Conservation (phyloP, 1,140 invertebrate species). For the Sesamia nonagrioides region DNA sequence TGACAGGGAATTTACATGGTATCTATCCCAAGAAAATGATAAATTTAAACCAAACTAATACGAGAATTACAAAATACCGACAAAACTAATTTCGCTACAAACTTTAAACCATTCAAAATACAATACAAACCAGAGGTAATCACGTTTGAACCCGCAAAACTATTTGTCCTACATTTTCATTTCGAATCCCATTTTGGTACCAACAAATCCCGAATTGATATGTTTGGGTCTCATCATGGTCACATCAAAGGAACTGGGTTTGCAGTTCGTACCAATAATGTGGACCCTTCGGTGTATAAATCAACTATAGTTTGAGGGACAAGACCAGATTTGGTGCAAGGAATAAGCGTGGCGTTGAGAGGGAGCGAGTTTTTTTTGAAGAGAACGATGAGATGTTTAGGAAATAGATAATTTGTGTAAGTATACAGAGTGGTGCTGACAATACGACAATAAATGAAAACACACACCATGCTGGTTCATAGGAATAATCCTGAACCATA, state of each 20-base stretch:
- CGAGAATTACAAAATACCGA: neutral
- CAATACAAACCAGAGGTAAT: constrained; percentile 28
- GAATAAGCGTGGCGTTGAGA: constrained; percentile 6
- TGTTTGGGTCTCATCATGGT: constrained; percentile 68
- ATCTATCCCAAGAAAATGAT: too few relatives aligned
- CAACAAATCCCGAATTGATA: constrained; percentile 74
- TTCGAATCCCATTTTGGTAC: constrained; percentile 6
- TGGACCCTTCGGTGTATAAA: constrained; percentile 74
- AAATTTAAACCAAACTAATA: neutral
- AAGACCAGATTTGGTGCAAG: neutral
- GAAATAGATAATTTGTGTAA: too few relatives aligned
- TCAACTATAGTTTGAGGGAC: constrained; percentile 67
- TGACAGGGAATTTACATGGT: too few relatives aligned
- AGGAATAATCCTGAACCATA: too few relatives aligned
- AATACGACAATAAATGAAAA: too few relatives aligned
- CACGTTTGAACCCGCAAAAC: constrained; percentile 17
- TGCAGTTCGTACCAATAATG: constrained; percentile 76
- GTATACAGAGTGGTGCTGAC: too few relatives aligned
- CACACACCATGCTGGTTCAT: too few relatives aligned
- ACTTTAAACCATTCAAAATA: neutral
- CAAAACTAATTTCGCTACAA: neutral
- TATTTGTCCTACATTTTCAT: constrained; percentile 37
- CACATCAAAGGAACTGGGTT: constrained; percentile 72
- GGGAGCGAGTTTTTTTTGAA: neutral
- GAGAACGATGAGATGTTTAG: too few relatives aligned